Conservation (phyloP, 2,888 invertebrate genomes). For the Graphium colonna region DNA sequence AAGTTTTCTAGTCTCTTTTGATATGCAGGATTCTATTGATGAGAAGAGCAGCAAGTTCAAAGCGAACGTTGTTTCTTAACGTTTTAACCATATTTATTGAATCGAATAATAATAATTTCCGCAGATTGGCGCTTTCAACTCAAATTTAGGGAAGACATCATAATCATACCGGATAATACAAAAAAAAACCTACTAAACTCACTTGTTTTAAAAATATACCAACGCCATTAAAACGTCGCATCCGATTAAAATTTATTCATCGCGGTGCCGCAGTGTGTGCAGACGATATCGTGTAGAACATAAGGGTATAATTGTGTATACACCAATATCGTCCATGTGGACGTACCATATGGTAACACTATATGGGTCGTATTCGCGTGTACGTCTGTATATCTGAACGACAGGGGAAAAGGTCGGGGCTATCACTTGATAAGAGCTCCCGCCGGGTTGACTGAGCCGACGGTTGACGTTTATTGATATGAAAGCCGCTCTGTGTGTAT, state of each 20-base stretch:
- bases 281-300: slow-evolving; percentile 28
- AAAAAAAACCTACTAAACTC: too few relatives aligned
- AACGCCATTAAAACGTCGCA: slow-evolving; percentile 17
- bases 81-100: too few relatives aligned
- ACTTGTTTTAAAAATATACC: not conserved
- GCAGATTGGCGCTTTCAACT: too few relatives aligned
- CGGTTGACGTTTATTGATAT: slow-evolving; percentile 38
- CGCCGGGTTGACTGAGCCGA: slow-evolving; percentile 53
- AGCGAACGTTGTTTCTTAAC: too few relatives aligned
- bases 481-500: slow-evolving; percentile 22
- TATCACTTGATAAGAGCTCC: slow-evolving; percentile 62
- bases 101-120: too few relatives aligned
- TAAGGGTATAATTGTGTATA: slow-evolving; percentile 33
- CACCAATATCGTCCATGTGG: slow-evolving; percentile 23
- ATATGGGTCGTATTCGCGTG: slow-evolving; percentile 36
- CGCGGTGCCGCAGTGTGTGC: slow-evolving; percentile 14
- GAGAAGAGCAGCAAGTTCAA: too few relatives aligned
- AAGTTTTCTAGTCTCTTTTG: too few relatives aligned
- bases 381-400: slow-evolving; percentile 29
- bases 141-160: too few relatives aligned
- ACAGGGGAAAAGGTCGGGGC: slow-evolving; percentile 70
- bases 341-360: slow-evolving; percentile 24
- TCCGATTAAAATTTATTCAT: slow-evolving; percentile 14
- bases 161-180: too few relatives aligned
- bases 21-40: too few relatives aligned